phyloP scores from a whole-genome alignment of 2,888 invertebrate genomes.

The Drosophila ezoana region DNA sequence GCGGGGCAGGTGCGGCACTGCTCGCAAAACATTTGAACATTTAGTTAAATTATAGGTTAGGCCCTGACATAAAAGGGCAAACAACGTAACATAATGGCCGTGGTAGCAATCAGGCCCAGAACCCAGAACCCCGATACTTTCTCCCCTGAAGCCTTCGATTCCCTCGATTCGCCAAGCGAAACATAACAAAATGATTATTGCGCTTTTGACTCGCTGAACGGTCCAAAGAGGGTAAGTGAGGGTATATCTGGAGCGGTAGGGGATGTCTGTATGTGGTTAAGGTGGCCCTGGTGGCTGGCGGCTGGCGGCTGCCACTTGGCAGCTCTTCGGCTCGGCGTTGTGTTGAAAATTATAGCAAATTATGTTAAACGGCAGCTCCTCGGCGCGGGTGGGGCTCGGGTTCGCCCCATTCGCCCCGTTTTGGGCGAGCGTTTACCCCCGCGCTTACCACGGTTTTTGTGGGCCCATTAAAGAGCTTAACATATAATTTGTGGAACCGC shows the following conservation, averaged over 20 bases:
- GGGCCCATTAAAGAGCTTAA: slow-evolving; percentile 65
- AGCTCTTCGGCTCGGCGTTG: slow-evolving; percentile 61
- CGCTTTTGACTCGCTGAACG: slow-evolving; percentile 48
- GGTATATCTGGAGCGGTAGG: neutral
- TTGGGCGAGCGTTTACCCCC: slow-evolving; percentile 26
- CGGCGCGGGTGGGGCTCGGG: slow-evolving; percentile 56
- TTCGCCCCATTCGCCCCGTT: slow-evolving; percentile 51
- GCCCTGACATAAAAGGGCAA: slow-evolving; percentile 80
- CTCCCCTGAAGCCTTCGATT: neutral
- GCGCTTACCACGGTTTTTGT: slow-evolving; percentile 26
- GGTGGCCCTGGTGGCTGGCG: slow-evolving; percentile 10
- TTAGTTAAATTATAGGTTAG: slow-evolving; percentile 83
- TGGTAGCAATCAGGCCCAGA: slow-evolving; percentile 71
- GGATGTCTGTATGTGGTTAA: neutral
- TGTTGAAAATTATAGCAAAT: slow-evolving; percentile 84
- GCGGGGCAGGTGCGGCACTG: slow-evolving; percentile 24
- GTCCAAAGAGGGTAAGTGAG: neutral
- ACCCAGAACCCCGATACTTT: neutral
- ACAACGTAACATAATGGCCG: slow-evolving; percentile 79
- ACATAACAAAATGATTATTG: slow-evolving; percentile 78
- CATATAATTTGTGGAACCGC: slow-evolving; percentile 61
- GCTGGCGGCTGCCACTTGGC: slow-evolving; percentile 56
- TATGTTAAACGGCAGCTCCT: slow-evolving; percentile 83
- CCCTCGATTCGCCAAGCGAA: slow-evolving; percentile 16
- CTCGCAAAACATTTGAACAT: slow-evolving; percentile 78